A percentile compares a stretch with the other conserved stretches of the same genome.
These are phyloP conservation scores for Hycleus phaleratus DNA, from an alignment of 1,140 invertebrate species.

Conservation along the genomic window DNA sequence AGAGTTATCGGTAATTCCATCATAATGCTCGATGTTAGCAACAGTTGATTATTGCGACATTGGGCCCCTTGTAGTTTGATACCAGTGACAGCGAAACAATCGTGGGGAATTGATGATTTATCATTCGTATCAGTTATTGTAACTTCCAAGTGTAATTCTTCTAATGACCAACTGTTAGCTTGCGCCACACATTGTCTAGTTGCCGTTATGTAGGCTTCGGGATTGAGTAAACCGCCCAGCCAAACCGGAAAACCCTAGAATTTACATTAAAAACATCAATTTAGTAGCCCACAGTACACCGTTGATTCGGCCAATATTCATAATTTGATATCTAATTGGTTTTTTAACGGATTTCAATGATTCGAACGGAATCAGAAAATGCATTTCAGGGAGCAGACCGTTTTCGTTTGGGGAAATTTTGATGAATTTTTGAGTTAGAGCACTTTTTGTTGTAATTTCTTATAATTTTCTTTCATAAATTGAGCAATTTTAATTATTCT, in stretches of 20 bases:
- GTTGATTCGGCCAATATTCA: too few relatives aligned
- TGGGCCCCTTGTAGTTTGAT: constrained; percentile 92
- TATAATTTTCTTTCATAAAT: too few relatives aligned
- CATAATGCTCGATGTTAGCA: constrained; percentile 90
- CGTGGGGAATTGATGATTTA: constrained; percentile 57
- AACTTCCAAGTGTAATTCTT: constrained; percentile 91
- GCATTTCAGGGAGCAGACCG: too few relatives aligned
- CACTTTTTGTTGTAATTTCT: too few relatives aligned
- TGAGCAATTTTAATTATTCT: too few relatives aligned
- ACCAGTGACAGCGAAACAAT: constrained; percentile 74
- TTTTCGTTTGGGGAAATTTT: too few relatives aligned
- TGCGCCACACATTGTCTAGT: constrained; percentile 96
- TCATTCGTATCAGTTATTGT: constrained; percentile 48
- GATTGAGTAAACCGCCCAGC: constrained; percentile 94
- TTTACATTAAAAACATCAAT: constrained; percentile 18
- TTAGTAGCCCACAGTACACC: neutral
- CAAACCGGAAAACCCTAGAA: constrained; percentile 83
- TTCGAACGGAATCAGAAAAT: too few relatives aligned
- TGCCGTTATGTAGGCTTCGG: constrained; percentile 98
- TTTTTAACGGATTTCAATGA: too few relatives aligned
- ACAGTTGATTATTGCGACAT: constrained; percentile 81
- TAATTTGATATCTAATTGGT: too few relatives aligned
- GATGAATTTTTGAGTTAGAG: too few relatives aligned
- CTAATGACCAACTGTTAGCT: constrained; percentile 85
- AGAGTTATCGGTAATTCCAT: constrained; percentile 84